Evolutionary conservation across 1,140 invertebrate genomes (phyloP).

Genomic region (Drosophila ironensis): DNA sequence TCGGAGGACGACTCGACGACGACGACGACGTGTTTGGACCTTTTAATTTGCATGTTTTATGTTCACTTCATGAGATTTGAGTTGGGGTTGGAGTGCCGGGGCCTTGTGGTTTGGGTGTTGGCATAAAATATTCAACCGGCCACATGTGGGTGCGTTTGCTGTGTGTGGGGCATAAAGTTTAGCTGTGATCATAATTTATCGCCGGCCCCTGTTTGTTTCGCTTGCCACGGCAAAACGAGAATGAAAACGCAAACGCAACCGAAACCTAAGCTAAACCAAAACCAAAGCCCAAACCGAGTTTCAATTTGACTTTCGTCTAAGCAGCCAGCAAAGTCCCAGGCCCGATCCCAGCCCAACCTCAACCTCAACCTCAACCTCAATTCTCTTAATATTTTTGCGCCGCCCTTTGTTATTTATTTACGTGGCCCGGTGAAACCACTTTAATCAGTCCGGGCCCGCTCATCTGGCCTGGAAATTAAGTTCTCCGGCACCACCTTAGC

Average conservation of each 20-base stretch:
- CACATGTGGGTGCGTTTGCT: conserved; percentile 47
- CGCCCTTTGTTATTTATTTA: conserved; percentile 69
- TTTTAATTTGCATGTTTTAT: conserved; percentile 81
- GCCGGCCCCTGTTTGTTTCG: conserved; percentile 36
- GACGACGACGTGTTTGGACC: conserved; percentile 70
- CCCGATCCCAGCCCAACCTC: too few species aligned
- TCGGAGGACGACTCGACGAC: conserved; percentile 4
- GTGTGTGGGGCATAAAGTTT: conserved; percentile 52
- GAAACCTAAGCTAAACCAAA: neutral
- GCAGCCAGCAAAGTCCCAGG: neutral
- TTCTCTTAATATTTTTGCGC: conserved; percentile 43
- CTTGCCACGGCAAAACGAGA: conserved; percentile 1
- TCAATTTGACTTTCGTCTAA: conserved; percentile 64
- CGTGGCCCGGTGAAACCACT: conserved; percentile 63
- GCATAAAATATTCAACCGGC: conserved; percentile 76
- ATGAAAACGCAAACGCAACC: too few species aligned
- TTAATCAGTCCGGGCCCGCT: conserved; percentile 62
- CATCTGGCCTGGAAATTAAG: conserved; percentile 59
- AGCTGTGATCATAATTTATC: conserved; percentile 75
- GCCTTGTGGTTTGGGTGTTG: conserved; percentile 67
- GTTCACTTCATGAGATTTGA: conserved; percentile 79
- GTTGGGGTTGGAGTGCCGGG: conserved; percentile 48
- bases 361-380: conserved; percentile 34
- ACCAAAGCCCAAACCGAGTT: conserved; percentile 33
- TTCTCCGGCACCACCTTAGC: conserved; percentile 16